A percentile compares a stretch with the other conserved stretches of the same genome.
These are phyloP conservation scores for Bombus vancouverensis DNA, from an alignment of 1,140 invertebrate species.

Conservation along the genomic window DNA sequence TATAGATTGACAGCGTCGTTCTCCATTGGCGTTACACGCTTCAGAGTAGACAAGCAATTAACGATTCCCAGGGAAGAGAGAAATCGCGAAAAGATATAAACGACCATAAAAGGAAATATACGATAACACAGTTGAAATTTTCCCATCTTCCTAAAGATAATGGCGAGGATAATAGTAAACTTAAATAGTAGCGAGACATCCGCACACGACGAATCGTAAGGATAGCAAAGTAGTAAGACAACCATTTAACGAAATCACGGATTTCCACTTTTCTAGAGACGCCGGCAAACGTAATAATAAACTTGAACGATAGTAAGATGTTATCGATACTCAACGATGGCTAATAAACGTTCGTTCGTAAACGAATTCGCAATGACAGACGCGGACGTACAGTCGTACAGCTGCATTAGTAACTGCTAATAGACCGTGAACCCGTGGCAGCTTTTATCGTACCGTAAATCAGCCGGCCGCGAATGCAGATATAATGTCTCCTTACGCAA, in stretches of 20 bases:
- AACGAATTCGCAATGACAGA: slow-evolving; percentile 31
- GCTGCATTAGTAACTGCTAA: slow-evolving; percentile 59
- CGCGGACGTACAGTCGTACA: slow-evolving; percentile 6
- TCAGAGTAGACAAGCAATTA: neutral
- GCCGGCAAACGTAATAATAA: neutral
- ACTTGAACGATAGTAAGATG: neutral
- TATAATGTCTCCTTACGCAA: slow-evolving; percentile 68
- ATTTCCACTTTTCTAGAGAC: too few relatives aligned
- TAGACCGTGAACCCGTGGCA: slow-evolving; percentile 60
- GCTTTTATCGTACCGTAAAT: slow-evolving; percentile 68
- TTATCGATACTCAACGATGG: neutral
- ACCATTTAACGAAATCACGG: neutral
- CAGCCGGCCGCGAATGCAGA: slow-evolving; percentile 63
- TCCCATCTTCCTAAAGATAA: too few relatives aligned
- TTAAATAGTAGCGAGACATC: neutral
- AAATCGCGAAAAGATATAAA: neutral
- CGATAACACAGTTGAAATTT: neutral
- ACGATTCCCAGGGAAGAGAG: neutral
- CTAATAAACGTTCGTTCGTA: slow-evolving; percentile 8
- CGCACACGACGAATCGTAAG: neutral
- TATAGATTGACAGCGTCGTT: neutral
- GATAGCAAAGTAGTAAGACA: neutral
- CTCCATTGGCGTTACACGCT: neutral
- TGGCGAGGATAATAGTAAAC: too few relatives aligned
- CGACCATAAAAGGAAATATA: neutral